Base-by-base conservation (phyloP, 2,113 vertebrate genomes). In the Oreochromis tanganicae region DNA sequence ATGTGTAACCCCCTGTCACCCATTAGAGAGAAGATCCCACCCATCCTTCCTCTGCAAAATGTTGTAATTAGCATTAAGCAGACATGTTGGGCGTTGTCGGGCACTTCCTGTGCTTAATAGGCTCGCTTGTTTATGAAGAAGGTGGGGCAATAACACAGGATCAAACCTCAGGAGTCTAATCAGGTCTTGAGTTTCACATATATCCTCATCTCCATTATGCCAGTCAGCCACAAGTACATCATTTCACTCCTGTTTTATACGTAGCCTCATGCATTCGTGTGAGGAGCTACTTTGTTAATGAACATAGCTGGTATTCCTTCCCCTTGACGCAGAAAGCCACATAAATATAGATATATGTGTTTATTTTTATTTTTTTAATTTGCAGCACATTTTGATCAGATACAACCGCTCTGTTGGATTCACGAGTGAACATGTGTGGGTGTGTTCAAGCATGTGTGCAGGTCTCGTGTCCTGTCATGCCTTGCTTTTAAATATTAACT, bases 401-500 rank as follows among this genome's bases (percentile, higher is more conserved):
- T 1, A 43, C 56, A 68, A 24, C n/a, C n/a, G 61, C 85, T 48
- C 61, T 27, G 14, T 41, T 16, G 21, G 32, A 83, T 92, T 85
- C 34, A 38, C 56, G 32, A 46, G 56, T 7, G 82, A 48, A 80
- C 56, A 79, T 89, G 82, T 85, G 84, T 81, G 27, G 41, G 56
- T 81, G 82, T 80, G 82, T 80, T 81, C 88, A 83, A 91, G 92
- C 88, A 91, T 91, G 80, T 93, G 81, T 83, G 85, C 61, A 81
- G 89, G 92, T 88, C 91, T 80, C 46, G 93, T 90, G 93, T 93
- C 92, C 88, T 93, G 95, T 96, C 93, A 92, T 93, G 93, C 87
- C 93, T 94, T 87, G 82, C 90, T 92, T 95, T 96, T 95, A 96
- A 96, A 96, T 97, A 96, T 96, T 96, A 95, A 96, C 93, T 56